These are phyloP conservation scores for Dynastes maya DNA, from an alignment of 2,888 invertebrate species.

Conservation along the genomic window DNA sequence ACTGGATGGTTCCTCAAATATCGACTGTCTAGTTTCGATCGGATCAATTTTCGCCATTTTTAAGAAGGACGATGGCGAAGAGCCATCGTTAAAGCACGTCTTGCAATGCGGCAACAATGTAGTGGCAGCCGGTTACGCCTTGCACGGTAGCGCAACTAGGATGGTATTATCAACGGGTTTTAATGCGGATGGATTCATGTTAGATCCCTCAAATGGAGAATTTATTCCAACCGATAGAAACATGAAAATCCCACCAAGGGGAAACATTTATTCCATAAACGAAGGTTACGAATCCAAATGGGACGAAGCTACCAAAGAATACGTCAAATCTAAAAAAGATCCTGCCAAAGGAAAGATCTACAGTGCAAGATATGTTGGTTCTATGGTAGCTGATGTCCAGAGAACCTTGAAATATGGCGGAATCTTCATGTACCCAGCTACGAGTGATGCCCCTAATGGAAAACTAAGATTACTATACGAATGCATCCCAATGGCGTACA, in stretches of 20 bases:
- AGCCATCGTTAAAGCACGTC: conserved; percentile 81
- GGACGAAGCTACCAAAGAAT: conserved; percentile 83
- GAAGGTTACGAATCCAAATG: conserved; percentile 82
- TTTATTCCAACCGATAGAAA: conserved; percentile 89
- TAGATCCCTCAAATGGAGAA: conserved; percentile 86
- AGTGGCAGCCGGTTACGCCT: conserved; percentile 95
- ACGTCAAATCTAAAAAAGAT: conserved; percentile 89
- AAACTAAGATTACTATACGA: conserved; percentile 98
- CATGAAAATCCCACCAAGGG: conserved; percentile 87
- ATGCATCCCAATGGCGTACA: conserved; percentile 97
- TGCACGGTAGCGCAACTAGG: conserved; percentile 97
- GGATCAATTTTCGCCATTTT: conserved; percentile 97
- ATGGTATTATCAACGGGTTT: conserved; percentile 87
- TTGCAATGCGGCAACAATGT: conserved; percentile 89
- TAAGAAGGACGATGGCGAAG: conserved; percentile 70
- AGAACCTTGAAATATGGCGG: conserved; percentile 99
- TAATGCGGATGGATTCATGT: conserved; percentile 76
- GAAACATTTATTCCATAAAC: conserved; percentile 91
- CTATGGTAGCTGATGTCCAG: conserved; percentile 99
- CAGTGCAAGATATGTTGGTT: conserved; percentile 97
- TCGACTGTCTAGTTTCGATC: conserved; percentile 97
- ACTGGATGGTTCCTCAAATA: conserved; percentile 98
- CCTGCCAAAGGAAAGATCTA: conserved; percentile 91
- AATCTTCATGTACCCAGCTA: conserved; percentile 98
- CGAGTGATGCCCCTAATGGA: conserved; percentile 90